These are phyloP conservation scores for Danionella dracula DNA, from an alignment of 2,797 vertebrate genomes.

Conservation along the genomic window DNA sequence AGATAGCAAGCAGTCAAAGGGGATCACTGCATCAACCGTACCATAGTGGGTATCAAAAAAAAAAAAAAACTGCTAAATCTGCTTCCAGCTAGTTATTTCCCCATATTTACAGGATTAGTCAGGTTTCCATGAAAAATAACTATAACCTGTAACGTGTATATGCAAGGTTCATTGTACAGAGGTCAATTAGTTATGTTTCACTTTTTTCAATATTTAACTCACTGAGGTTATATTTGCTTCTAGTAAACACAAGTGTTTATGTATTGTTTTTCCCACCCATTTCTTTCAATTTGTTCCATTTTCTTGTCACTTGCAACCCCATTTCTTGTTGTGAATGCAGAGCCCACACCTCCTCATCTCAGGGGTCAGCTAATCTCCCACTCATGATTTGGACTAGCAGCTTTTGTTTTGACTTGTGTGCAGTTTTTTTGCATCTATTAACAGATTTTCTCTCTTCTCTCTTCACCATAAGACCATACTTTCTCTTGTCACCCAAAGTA, in stretches of 20 bases:
- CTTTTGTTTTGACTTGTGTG: constrained; percentile 29
- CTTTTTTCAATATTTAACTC: no score
- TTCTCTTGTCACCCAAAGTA: constrained; percentile 43
- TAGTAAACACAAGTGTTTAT: constrained; percentile 9
- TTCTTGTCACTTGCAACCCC: background rate
- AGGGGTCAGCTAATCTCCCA: constrained; percentile 29
- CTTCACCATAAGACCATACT: background rate
- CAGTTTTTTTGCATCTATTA: constrained; percentile 25
- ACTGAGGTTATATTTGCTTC: no score
- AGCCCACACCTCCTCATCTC: constrained; percentile 10
- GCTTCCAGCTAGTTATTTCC: no score
- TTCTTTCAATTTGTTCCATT: background rate
- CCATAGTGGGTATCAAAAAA: no score
- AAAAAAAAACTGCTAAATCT: no score
- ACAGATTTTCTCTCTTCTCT: constrained; percentile 12
- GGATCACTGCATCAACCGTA: no score
- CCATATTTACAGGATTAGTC: no score
- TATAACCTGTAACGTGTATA: no score
- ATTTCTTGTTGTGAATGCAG: constrained; percentile 25
- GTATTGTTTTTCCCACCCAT: constrained; percentile 18
- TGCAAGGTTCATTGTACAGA: no score
- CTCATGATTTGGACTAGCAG: constrained; percentile 14
- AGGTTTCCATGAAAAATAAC: no score
- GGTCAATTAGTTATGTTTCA: background rate
- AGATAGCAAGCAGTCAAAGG: no score